phyloP scores from a whole-genome alignment of 1,140 invertebrate genomes.

The Nasonia vitripennis region DNA sequence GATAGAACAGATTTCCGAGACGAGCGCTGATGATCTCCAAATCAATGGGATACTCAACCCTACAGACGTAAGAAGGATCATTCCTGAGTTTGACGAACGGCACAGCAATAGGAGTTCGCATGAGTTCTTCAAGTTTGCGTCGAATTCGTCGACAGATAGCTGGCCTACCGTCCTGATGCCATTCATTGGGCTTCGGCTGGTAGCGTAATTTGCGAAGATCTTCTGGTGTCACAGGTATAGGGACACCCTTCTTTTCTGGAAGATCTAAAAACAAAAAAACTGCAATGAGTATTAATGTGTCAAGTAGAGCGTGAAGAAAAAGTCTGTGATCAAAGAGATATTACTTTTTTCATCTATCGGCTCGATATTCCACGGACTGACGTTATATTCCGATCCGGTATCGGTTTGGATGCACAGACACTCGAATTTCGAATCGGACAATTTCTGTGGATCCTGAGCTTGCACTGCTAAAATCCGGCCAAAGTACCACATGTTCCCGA shows the following conservation, averaged over 20 bases:
- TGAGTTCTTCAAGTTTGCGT: conserved; percentile 85
- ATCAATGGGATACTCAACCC: conserved; percentile 97
- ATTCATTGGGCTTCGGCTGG: conserved; percentile 87
- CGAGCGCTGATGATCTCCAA: conserved; percentile 92
- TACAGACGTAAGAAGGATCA: conserved; percentile 91
- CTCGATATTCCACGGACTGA: conserved; percentile 98
- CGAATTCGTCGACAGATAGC: conserved; percentile 85
- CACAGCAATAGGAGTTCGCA: conserved; percentile 92
- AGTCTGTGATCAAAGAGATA: conserved; percentile 18
- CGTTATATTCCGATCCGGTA: conserved; percentile 90
- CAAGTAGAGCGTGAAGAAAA: neutral
- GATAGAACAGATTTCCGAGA: conserved; percentile 93
- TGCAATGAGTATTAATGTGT: neutral
- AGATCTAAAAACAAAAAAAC: conserved; percentile 73
- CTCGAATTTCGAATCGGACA: conserved; percentile 87
- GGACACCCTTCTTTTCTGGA: conserved; percentile 83
- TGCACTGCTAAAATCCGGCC: conserved; percentile 85
- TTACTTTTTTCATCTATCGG: conserved; percentile 84
- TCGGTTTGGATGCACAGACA: conserved; percentile 95
- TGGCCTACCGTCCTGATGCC: conserved; percentile 86
- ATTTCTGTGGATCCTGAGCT: conserved; percentile 78
- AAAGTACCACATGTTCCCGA: conserved; percentile 97
- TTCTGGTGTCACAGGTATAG: conserved; percentile 87
- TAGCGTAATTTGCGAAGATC: conserved; percentile 90
- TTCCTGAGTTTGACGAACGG: conserved; percentile 95